A percentile compares a stretch with the other conserved stretches of the same genome.
phyloP scores from a whole-genome alignment of 2,797 vertebrate species.

The Psittacula echo region DNA sequence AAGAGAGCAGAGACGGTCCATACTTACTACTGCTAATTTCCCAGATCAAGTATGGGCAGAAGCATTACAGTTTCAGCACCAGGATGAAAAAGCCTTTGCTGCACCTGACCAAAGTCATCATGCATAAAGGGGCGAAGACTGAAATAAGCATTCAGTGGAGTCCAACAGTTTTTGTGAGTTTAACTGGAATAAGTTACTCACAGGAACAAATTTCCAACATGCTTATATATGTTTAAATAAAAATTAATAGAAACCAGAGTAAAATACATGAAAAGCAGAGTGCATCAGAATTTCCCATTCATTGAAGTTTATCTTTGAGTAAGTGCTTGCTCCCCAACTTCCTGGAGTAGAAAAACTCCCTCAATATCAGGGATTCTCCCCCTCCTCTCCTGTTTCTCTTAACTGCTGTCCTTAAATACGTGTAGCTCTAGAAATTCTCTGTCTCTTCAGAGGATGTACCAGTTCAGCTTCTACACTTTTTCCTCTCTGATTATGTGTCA shows the following conservation, averaged over 20 bases:
- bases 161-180: background rate
- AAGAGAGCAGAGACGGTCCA: background rate
- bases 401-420: background rate
- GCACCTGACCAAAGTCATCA: background rate
- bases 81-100: background rate
- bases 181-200: background rate
- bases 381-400: rapidly evolving
- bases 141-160: background rate
- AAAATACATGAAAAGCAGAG: background rate
- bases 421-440: background rate
- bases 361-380: background rate
- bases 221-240: background rate
- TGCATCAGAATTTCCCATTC: background rate
- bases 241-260: background rate
- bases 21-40: background rate
- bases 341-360: background rate
- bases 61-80: background rate
- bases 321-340: background rate
- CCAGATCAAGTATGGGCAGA: background rate
- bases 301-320: background rate
- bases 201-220: background rate
- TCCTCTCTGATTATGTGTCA: background rate
- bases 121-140: background rate
- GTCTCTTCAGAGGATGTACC: background rate
- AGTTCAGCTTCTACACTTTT: background rate